Evolutionary conservation across 1,140 invertebrate species (phyloP), one percentile per base, ranked within the genome.

Genomic region (Ips nitidus): DNA sequence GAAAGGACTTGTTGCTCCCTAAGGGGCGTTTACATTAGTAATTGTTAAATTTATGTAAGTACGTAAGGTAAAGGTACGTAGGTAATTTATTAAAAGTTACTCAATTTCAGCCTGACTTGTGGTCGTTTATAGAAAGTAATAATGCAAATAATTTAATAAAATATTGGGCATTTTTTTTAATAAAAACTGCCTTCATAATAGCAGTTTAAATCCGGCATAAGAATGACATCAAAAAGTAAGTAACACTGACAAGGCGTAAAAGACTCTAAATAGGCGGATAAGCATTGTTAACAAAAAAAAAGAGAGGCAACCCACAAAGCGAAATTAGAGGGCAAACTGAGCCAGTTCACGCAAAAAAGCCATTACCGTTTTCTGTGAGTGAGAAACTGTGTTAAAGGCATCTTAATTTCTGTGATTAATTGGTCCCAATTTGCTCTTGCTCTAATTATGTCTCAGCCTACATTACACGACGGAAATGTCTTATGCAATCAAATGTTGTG

Each of bases 341-440:
- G n/a, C 22, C 38, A 0, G 5, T 40, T 56, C 22, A 38, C 22
- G 38, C 53, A 56, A 56, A 56, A 50, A 56, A 36, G n/a, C 53
- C 53, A 38, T 56, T 56, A 56, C 22, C 22, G 53, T 40, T 56
- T 56, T 22, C 53, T 56, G 53, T 37, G 38, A 56, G 53, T 56
- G 22, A 56, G 53, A 56, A 56, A 56, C 53, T 37, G 37, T 56
- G 53, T 22, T 56, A 39, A 7, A 56, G 53, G 53, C 53, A 56
- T 56, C 38, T 56, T 55, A 55, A 55, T 55, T 55, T 55, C 53
- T 55, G 53, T 55, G 53, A 55, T 55, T 55, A 55, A 55, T 55
- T 55, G 53, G 53, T 5, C 6, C 38, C 37, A 56, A 56, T 56
- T 56, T 56, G 53, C 53, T 40, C 38, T 36, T 2, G 53, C 53